These are phyloP conservation scores for Bombyx mandarina DNA, from an alignment of 1,140 invertebrate genomes.

Conservation along the genomic window DNA sequence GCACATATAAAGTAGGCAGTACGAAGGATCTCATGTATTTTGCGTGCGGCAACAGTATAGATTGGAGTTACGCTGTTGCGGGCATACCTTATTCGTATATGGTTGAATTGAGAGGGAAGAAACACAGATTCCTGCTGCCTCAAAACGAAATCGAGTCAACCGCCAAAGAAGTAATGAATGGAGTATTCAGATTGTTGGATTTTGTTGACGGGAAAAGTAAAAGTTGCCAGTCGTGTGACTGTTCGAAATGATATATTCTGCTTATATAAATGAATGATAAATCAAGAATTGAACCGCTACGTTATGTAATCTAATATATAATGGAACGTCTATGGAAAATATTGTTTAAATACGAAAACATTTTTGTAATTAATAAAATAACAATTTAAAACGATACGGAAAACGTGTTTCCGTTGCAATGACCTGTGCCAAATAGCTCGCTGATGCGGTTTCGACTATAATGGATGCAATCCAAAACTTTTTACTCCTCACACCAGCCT, in stretches of 20 bases:
- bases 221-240: constrained; percentile 38
- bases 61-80: constrained; percentile 77
- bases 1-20: constrained; percentile 54
- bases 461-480: constrained; percentile 60
- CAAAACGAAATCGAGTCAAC: constrained; percentile 76
- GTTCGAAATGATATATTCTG: constrained; percentile 69
- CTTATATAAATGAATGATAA: background rate
- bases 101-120: constrained; percentile 78
- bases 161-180: constrained; percentile 74
- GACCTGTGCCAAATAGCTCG: constrained; percentile 24
- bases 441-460: constrained; percentile 44
- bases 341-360: constrained; percentile 2
- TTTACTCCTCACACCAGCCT: constrained; percentile 15
- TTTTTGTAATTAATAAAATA: constrained; percentile 1
- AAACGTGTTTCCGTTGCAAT: constrained; percentile 11
- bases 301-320: background rate
- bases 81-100: constrained; percentile 78
- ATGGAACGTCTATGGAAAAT: background rate
- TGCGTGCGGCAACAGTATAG: constrained; percentile 76
- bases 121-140: constrained; percentile 78
- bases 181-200: constrained; percentile 73
- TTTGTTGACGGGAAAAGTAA: constrained; percentile 36
- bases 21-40: constrained; percentile 65
- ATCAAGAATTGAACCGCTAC: constrained; percentile 1
- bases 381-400: background rate